Evolutionary conservation across 2,113 vertebrate genomes (phyloP).

Genomic region (Siphamia tubifer): DNA sequence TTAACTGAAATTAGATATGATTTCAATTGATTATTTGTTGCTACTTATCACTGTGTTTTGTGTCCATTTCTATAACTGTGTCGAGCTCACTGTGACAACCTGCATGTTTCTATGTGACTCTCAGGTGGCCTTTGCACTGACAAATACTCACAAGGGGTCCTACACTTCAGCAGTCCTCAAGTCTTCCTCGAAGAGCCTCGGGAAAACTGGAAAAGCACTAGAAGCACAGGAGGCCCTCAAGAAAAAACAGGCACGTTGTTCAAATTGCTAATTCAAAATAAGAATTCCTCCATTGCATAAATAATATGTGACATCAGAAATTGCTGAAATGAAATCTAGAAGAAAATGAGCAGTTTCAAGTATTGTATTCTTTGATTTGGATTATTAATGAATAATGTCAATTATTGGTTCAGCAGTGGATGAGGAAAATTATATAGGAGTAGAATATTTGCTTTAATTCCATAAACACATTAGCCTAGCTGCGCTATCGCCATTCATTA

Average conservation of each 20-base stretch:
- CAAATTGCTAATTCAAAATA: neutral
- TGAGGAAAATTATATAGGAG: too few relatives aligned
- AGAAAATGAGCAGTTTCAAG: too few relatives aligned
- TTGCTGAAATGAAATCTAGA: too few relatives aligned
- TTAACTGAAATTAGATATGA: too few relatives aligned
- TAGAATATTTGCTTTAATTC: too few relatives aligned
- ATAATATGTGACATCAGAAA: too few relatives aligned
- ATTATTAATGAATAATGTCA: too few relatives aligned
- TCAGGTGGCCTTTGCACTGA: slow-evolving; percentile 42
- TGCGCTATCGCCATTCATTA: too few relatives aligned
- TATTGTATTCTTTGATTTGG: too few relatives aligned
- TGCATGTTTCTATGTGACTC: neutral
- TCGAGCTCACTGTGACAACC: neutral
- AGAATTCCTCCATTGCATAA: too few relatives aligned
- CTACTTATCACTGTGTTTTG: neutral
- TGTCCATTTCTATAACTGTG: neutral
- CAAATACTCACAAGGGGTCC: slow-evolving; percentile 81
- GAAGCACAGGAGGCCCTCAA: slow-evolving; percentile 91
- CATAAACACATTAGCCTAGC: too few relatives aligned
- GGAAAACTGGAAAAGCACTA: slow-evolving; percentile 84
- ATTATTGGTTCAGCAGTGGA: too few relatives aligned
- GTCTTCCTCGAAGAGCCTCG: slow-evolving; percentile 81
- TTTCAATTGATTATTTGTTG: neutral
- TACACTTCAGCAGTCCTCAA: slow-evolving; percentile 85
- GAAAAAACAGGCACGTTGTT: slow-evolving; percentile 89